Conservation (phyloP, 2,888 invertebrate species). For the Sphaeridia pumilis region DNA sequence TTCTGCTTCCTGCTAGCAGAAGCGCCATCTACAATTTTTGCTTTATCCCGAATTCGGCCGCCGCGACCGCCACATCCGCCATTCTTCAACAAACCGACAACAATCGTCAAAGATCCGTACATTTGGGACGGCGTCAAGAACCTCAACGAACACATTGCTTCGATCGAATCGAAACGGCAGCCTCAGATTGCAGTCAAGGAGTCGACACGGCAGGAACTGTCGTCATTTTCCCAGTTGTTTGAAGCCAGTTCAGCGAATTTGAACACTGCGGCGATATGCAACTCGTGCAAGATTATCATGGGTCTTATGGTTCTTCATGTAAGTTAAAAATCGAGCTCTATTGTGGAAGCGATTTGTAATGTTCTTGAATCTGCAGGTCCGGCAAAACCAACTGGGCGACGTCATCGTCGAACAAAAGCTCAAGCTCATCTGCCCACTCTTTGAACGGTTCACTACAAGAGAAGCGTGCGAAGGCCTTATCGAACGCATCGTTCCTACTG, state of each 20-base stretch:
- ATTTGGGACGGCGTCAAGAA: background rate
- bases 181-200: background rate
- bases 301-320: background rate
- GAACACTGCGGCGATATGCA: background rate
- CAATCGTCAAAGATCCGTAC: background rate
- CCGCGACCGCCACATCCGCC: too few relatives aligned
- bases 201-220: background rate
- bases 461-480: constrained; percentile 26
- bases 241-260: background rate
- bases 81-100: too few relatives aligned
- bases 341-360: background rate
- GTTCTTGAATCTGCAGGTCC: background rate
- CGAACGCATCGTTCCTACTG: constrained; percentile 19
- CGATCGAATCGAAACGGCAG: background rate
- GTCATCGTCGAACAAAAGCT: background rate
- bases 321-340: background rate
- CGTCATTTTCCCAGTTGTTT: background rate
- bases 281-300: background rate
- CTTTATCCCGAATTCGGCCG: too few relatives aligned
- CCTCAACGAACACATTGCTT: background rate
- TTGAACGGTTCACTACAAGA: constrained; percentile 8
- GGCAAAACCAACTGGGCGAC: background rate
- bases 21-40: too few relatives aligned
- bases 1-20: too few relatives aligned
- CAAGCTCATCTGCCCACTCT: constrained; percentile 3